Conservation (phyloP, 2,797 vertebrate genomes). For the Sebastes flavidus region DNA sequence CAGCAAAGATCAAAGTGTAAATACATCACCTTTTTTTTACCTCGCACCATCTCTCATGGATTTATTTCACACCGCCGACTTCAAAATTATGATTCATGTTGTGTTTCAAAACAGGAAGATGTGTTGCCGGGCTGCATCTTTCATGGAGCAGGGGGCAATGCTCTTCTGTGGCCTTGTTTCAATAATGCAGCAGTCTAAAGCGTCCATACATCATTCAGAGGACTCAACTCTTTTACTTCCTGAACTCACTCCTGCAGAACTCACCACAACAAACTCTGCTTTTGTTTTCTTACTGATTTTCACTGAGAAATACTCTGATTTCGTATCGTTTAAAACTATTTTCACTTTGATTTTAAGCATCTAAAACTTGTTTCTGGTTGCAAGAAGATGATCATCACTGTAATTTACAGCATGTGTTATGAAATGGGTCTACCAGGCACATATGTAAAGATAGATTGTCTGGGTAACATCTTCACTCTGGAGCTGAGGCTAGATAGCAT, state of each 20-base stretch:
- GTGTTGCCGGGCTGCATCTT: not conserved
- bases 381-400: not conserved
- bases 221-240: not conserved
- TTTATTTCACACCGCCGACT: not conserved
- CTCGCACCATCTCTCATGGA: not conserved
- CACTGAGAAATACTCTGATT: not conserved
- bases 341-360: not conserved
- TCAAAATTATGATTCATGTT: not conserved
- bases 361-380: not conserved
- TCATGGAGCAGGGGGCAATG: not conserved
- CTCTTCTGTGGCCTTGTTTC: conserved; percentile 26
- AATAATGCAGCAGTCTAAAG: conserved; percentile 49
- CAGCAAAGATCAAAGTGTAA: not conserved
- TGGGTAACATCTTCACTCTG: not conserved
- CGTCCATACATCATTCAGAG: conserved; percentile 47
- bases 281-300: not conserved
- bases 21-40: not conserved
- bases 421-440: no score
- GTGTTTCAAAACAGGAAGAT: not conserved
- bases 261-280: not conserved
- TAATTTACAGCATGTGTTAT: not conserved
- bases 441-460: no score
- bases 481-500: not conserved
- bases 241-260: not conserved
- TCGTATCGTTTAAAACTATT: not conserved